Evolutionary conservation across 2,888 invertebrate genomes (phyloP), one percentile per base, ranked within the genome.

Genomic region (Acanthosepion esculentum): DNA sequence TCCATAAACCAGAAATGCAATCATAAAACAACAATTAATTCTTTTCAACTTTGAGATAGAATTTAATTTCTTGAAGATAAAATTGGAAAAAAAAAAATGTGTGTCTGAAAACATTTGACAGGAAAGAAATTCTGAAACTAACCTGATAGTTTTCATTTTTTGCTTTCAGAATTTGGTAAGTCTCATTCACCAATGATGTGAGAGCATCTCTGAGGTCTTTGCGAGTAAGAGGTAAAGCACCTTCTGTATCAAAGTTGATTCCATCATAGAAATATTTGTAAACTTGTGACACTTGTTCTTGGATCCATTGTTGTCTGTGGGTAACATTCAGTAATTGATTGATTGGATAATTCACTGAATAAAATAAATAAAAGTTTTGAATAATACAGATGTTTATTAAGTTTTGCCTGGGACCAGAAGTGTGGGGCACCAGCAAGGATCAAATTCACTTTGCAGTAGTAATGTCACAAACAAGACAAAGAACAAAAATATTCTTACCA

Each of bases 221-320:
- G 93, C 96, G 95, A 91, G 96, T 95, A 92, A 95, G 95, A 29
- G 95, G 94, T 50, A 97, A 96, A 41, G 96, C 96, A 94, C 96
- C 96, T 95, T 97, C 97, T 96, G 97, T 97, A 95, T 97, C 97
- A 93, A 97, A 96, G 95, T 97, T 97, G 48, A 97, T 95, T 15
- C 97, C 97, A 95, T 97, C 97, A 59, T 97, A 95, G 94, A 95
- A 96, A 91, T 97, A 95, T 3, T 96, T 94, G 92, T 96, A 95
- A 2, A 97, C 96, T 93, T 95, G 94, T 0, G 95, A 64, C 41
- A 97, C 94, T 94, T 96, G 96, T 29, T 96, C 91, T 26, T 95
- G 92, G 23, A 97, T 96, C 97, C 97, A 97, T 15, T 94, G 55
- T 26, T 95, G 50, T 55, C 97, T 95, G 2, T 95, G 94, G 1